Evolutionary conservation across 2,113 vertebrate species (phyloP), one percentile per base, ranked within the genome.

Genomic region (Phylloscopus whistleri): DNA sequence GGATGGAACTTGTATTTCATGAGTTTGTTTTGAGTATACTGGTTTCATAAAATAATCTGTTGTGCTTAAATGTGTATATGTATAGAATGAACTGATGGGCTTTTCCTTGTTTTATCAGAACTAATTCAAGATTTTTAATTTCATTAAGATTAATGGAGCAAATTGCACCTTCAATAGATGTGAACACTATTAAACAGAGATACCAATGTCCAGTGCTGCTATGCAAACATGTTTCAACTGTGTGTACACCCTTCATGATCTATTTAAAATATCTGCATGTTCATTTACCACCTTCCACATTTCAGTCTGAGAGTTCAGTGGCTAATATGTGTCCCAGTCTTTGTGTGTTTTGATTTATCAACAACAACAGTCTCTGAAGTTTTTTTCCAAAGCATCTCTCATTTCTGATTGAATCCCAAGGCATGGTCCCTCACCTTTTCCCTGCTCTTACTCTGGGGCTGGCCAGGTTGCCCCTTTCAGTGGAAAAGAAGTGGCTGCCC

Each of bases 171-270:
- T 62, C 48, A 20, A 0, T 33, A 49, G 28, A 23, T 68, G 43
- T 62, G 24, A 55, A 16, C 59, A 48, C 24, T 53, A 12, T 73
- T 18, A 58, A 20, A 30, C 28, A 44, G 51, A 41, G 37, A 27
- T 59, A 30, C 2, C 15, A 6, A 2, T 69, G 43, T 39, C 44
- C 55, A 30, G 0, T 55, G 59, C 12, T 2, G 1, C 43, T 55
- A 14, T 4, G 1, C 37, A 73, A 43, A 8, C 6, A 1, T 19
- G 8, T 55, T 7, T 81, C 24, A 44, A 12, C 33, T 48, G 13
- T 39, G 5, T 39, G 28, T 33, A 13, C 39, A 51, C n/a, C 35
- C 12, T 48, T 52, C 31, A 14, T 55, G 15, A 39, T 62, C 43
- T 48, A 3, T 78, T 74, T 78, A 35, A 63, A 75, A 59, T 43